Evolutionary conservation across 1,140 invertebrate genomes (phyloP), one percentile per base, ranked within the genome.

Genomic region (Oncopodura yosiiana): DNA sequence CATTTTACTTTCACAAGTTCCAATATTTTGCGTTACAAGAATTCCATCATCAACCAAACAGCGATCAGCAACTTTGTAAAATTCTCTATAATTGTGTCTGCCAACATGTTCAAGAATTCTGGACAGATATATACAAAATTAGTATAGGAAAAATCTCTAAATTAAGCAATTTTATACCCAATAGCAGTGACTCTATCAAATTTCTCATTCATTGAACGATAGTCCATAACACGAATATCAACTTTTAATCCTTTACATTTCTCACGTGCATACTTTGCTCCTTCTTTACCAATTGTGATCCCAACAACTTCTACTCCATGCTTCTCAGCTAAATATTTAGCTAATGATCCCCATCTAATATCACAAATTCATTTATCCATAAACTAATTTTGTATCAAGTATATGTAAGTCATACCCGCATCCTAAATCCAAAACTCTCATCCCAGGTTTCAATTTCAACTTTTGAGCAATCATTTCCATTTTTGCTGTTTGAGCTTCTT

Each of bases 331-430:
- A 58, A 29, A 36, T 49, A 56, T 38, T 50, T 37, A 1, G 42
- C 32, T 0, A 61, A 27, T 11, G 50, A 50, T 30, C 67, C 67
- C 68, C 68, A 69, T n/a, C n/a, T n/a, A n/a, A n/a, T n/a, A n/a
- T n/a, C n/a, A n/a, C n/a, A n/a, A n/a, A n/a, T n/a, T n/a, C n/a
- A n/a, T n/a, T n/a, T n/a, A n/a, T n/a, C n/a, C n/a, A n/a, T n/a
- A n/a, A n/a, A n/a, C n/a, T n/a, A n/a, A n/a, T n/a, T n/a, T n/a
- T n/a, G n/a, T n/a, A n/a, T n/a, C n/a, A n/a, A n/a, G n/a, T n/a
- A n/a, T n/a, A n/a, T n/a, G n/a, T n/a, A n/a, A n/a, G n/a, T n/a
- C n/a, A n/a, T n/a, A n/a, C n/a, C n/a, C n/a, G n/a, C 51, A 53
- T 9, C 51, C 51, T 11, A 53, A 23, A 18, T 53, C 51, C 38